Evolutionary conservation across 2,888 invertebrate genomes (phyloP).

Genomic region (Drosophila phalerata): DNA sequence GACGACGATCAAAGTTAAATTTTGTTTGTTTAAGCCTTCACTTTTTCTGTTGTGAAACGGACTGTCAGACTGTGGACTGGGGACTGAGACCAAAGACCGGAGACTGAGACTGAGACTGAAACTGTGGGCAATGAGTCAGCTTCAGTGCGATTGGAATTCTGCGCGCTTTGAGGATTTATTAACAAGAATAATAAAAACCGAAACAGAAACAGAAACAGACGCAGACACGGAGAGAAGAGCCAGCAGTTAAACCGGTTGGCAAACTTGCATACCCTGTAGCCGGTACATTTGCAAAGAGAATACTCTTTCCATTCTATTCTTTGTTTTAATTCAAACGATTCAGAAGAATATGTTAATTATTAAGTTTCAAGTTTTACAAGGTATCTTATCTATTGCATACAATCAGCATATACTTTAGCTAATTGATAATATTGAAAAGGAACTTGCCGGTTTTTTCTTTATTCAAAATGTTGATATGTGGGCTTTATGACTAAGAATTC

Average conservation of each 20-base stretch:
- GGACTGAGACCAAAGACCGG: conserved; percentile 9
- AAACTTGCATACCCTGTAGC: conserved; percentile 38
- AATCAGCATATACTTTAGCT: background rate
- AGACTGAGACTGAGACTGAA: conserved; percentile 21
- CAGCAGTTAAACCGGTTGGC: conserved; percentile 60
- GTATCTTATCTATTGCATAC: background rate
- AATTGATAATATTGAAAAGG: background rate
- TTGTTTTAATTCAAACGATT: background rate
- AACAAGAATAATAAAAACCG: conserved; percentile 78
- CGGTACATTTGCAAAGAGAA: background rate
- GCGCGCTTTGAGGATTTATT: conserved; percentile 82
- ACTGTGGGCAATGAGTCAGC: conserved; percentile 68
- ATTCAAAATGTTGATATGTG: background rate
- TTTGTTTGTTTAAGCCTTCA: conserved; percentile 71
- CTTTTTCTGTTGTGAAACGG: conserved; percentile 57
- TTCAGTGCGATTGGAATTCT: conserved; percentile 74
- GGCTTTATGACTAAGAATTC: too few species aligned
- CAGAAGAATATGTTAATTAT: background rate
- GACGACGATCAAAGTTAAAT: conserved; percentile 58
- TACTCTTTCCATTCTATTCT: background rate
- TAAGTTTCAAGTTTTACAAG: background rate
- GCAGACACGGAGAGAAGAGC: conserved; percentile 40
- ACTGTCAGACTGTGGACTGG: conserved; percentile 19
- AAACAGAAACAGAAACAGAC: conserved; percentile 49
- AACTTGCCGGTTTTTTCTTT: background rate